Conservation (phyloP, 2,113 vertebrate species). For the Forbesichthys papilliferus region DNA sequence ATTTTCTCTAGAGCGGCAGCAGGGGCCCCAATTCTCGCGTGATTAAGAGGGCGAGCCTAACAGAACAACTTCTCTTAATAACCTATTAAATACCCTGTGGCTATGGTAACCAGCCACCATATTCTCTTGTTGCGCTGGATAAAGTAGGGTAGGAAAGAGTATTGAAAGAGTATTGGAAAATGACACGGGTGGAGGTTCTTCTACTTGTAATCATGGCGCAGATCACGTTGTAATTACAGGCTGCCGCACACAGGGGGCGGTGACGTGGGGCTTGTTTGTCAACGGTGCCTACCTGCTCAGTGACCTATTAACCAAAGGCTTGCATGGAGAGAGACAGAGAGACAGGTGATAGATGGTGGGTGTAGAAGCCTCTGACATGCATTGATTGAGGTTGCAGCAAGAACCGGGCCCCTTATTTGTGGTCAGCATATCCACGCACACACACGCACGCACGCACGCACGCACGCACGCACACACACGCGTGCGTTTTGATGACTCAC, state of each 20-base stretch:
- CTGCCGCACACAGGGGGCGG: background rate
- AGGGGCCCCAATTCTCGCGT: slow-evolving; percentile 4
- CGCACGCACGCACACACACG: background rate
- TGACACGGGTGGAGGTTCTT: slow-evolving; percentile 2
- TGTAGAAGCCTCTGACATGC: background rate
- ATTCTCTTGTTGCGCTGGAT: too few species aligned
- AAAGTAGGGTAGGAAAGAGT: background rate
- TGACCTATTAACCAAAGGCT: slow-evolving; percentile 8
- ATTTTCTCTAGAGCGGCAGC: slow-evolving; percentile 3
- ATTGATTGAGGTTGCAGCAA: background rate
- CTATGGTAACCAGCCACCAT: slow-evolving; percentile 5
- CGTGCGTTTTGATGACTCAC: background rate
- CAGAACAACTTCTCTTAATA: slow-evolving; percentile 1
- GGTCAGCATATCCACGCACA: background rate
- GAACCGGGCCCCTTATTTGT: background rate
- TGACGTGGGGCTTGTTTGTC: slow-evolving; percentile 27
- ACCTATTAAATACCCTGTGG: slow-evolving; percentile 13
- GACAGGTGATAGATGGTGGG: slow-evolving; percentile 1
- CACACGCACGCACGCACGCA: background rate
- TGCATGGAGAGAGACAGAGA: background rate
- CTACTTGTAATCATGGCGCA: slow-evolving; percentile 17
- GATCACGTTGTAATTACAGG: slow-evolving; percentile 28
- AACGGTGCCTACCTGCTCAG: background rate
- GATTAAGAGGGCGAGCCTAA: slow-evolving; percentile 6
- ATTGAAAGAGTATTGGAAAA: slow-evolving; percentile 9